These are phyloP conservation scores for Urosaurus nigricauda DNA, from an alignment of 2,797 vertebrate genomes.

Conservation along the genomic window DNA sequence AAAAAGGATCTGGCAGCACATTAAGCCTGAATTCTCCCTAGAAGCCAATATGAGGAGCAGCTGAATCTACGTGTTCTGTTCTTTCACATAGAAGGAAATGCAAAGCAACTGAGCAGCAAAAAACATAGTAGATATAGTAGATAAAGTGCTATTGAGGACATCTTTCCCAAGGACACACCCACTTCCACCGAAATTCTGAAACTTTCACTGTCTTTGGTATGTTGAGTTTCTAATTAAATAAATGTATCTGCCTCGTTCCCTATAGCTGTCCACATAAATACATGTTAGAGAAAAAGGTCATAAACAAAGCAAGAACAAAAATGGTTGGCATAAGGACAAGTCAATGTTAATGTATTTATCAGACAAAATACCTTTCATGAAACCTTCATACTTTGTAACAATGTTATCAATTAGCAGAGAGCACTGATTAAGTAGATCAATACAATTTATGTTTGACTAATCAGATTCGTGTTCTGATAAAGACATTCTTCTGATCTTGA, in stretches of 20 bases:
- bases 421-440: conserved; percentile 55
- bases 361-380: conserved; percentile 41
- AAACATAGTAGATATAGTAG: too few species aligned
- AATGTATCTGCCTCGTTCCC: neutral
- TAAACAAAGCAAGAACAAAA: neutral
- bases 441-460: conserved; percentile 48
- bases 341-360: conserved; percentile 44
- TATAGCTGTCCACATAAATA: neutral
- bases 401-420: conserved; percentile 55
- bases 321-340: conserved; percentile 15
- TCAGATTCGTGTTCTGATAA: neutral
- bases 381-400: conserved; percentile 49
- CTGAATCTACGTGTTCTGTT: too few species aligned
- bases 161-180: neutral
- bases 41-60: too few species aligned
- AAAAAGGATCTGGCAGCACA: too few species aligned
- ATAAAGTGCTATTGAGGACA: neutral
- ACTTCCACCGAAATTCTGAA: neutral
- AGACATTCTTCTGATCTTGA: neutral
- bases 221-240: conserved; percentile 20
- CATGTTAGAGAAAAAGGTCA: rapidly evolving
- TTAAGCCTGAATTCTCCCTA: too few species aligned
- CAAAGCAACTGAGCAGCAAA: too few species aligned
- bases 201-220: neutral
- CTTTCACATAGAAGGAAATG: too few species aligned